Evolutionary conservation across 2,113 vertebrate genomes (phyloP), one percentile per base, ranked within the genome.

Genomic region (Nibea coibor): DNA sequence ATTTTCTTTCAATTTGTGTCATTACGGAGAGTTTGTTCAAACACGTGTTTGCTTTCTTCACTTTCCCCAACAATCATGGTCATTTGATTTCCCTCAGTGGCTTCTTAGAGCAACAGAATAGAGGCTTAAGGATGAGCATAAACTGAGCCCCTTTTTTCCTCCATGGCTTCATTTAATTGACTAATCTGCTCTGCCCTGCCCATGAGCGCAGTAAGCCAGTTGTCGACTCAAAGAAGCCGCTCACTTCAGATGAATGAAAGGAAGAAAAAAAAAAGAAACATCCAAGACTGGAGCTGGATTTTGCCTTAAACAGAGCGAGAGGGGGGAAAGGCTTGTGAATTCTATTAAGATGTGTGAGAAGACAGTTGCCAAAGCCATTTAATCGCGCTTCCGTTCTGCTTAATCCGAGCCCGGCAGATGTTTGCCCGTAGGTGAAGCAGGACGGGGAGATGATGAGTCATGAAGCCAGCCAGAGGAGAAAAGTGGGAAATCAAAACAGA

Each of bases 341-440:
- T 94, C 90, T 89, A 92, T 93, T 90, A 93, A 88, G 91, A 94
- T 87, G 85, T 85, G 85, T 81, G 84, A 91, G 83, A 83, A 84
- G 88, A 90, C 90, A 88, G 87, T 92, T 87, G 77, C 92, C 91
- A 93, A 86, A 93, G 87, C 83, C 90, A 87, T 92, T 94, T 92
- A 89, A 93, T 94, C 85, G 67, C 62, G n/a, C 81, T 90, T 84
- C 82, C 68, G 72, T 93, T 91, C 76, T 48, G 87, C 84, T 87
- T 93, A 93, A 93, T 94, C 91, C 86, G 24, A 51, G 72, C 63
- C 67, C 9, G 70, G 80, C 86, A 93, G 91, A 94, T 89, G 90
- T 91, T 88, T 77, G 86, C 87, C 88, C 86, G 63, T 62, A 93
- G 91, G 91, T 92, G 80, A 79, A 72, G 82, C 72, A 78, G 84